These are phyloP conservation scores for Xestia c-nigrum DNA, from an alignment of 2,888 invertebrate genomes.

Conservation along the genomic window DNA sequence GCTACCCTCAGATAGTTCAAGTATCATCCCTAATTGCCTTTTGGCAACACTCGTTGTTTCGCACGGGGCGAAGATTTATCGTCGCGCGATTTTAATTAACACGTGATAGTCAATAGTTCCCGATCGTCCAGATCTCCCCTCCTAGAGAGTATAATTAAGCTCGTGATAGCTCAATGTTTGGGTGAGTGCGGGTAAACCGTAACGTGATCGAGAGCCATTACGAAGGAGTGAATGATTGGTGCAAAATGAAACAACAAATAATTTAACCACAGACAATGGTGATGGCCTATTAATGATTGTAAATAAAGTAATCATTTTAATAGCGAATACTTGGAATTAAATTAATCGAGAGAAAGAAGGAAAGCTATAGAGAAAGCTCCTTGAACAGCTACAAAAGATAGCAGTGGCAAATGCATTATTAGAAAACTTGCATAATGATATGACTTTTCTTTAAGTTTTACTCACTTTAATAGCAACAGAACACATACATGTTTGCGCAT, in stretches of 20 bases:
- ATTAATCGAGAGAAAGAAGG: background rate
- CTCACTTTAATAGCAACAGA: background rate
- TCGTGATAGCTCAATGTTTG: slow-evolving; percentile 76
- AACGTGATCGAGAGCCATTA: slow-evolving; percentile 58
- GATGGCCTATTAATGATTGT: slow-evolving; percentile 13
- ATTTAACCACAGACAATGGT: slow-evolving; percentile 1
- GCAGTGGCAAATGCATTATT: background rate
- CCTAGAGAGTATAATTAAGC: slow-evolving; percentile 70
- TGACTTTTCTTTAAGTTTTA: slow-evolving; percentile 9
- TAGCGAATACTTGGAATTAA: background rate
- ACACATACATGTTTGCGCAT: slow-evolving; percentile 3
- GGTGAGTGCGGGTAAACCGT: slow-evolving; percentile 45
- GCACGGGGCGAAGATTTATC: slow-evolving; percentile 87
- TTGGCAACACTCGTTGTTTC: slow-evolving; percentile 79
- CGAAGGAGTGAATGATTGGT: slow-evolving; percentile 32
- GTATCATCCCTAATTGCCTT: slow-evolving; percentile 77
- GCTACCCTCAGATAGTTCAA: slow-evolving; percentile 68
- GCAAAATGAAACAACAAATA: slow-evolving; percentile 46
- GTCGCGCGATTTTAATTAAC: slow-evolving; percentile 84
- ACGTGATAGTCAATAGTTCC: slow-evolving; percentile 78
- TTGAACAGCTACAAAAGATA: background rate
- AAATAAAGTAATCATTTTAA: slow-evolving; percentile 6
- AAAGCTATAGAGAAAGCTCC: background rate
- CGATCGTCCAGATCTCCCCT: slow-evolving; percentile 67
- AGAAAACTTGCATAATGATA: slow-evolving; percentile 7